Conservation (phyloP, 2,797 vertebrate species). For the Hirundo rustica region DNA sequence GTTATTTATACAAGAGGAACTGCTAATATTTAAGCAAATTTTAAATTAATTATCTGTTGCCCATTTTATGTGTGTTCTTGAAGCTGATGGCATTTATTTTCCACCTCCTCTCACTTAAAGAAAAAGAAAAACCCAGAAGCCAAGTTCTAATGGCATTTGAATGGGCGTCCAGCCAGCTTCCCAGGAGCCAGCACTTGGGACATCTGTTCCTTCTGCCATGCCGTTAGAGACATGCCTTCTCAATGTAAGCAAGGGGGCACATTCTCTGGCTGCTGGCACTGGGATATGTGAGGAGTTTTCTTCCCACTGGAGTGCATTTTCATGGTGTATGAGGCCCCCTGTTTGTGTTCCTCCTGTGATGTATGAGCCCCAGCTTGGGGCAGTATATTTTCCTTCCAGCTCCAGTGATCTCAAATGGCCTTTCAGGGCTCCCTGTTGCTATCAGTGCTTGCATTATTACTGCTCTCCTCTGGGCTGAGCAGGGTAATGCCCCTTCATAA, state of each 20-base stretch:
- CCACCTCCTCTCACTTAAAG: slow-evolving; percentile 25
- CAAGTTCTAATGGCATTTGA: slow-evolving; percentile 52
- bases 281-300: background rate
- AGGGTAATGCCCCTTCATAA: background rate
- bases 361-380: background rate
- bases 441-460: background rate
- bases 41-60: background rate
- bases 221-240: background rate
- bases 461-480: background rate
- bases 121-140: background rate
- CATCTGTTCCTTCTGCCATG: slow-evolving; percentile 55
- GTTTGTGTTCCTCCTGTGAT: background rate
- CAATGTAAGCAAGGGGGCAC: background rate
- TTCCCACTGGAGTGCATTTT: background rate
- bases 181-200: background rate
- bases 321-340: background rate
- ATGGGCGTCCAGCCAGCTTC: slow-evolving; percentile 39
- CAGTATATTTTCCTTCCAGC: background rate
- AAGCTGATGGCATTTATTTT: slow-evolving; percentile 39
- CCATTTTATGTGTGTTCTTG: slow-evolving; percentile 8
- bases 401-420: background rate
- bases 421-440: background rate
- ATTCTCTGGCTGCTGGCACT: background rate
- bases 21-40: slow-evolving; percentile 59
- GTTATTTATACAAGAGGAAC: slow-evolving; percentile 43